Evolutionary conservation across 2,888 invertebrate genomes (phyloP), one percentile per base, ranked within the genome.

Genomic region (Camptogramma bilineatum): DNA sequence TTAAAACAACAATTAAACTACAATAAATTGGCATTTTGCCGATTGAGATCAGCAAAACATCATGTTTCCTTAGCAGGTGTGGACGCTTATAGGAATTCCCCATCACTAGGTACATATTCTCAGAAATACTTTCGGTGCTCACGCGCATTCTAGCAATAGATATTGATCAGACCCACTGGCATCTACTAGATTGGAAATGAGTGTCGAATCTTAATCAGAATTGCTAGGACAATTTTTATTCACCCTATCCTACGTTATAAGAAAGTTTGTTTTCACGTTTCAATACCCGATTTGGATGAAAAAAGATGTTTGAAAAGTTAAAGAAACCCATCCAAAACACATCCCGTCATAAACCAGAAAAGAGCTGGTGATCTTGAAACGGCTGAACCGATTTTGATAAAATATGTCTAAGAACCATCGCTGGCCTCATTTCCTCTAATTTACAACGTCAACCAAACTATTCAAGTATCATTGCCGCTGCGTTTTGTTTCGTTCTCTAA

Each of bases 101-200:
- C 48, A 31, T 10, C 9, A 18, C 21, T 48, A n/a, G n/a, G n/a
- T n/a, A n/a, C 48, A 50, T 56, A 56, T 65, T 65, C 61, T 57
- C 1, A 18, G 61, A 61, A 65, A 17, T 19, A 34, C 13, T 61
- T 65, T 57, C 19, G 56, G 65, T 48, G 50, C 61, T 5, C 61
- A 61, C 65, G 65, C 56, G 53, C 60, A 18, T 61, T 57, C 56
- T 31, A 9, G 8, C 42, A 21, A 52, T 28, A 65, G 65, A 65
- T 65, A 65, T 53, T 13, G 57, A 65, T 65, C 65, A 52, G 10
- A 21, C 28, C 56, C n/a, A n/a, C n/a, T n/a, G n/a, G n/a, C n/a
- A n/a, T n/a, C n/a, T 56, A 51, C 28, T 31, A 39, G 47, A 61
- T 56, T 56, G 60, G 55, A n/a, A 34, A 65, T 46, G 61, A 44